Conservation (phyloP, 2,797 vertebrate genomes). For the Limnodromus scolopaceus region DNA sequence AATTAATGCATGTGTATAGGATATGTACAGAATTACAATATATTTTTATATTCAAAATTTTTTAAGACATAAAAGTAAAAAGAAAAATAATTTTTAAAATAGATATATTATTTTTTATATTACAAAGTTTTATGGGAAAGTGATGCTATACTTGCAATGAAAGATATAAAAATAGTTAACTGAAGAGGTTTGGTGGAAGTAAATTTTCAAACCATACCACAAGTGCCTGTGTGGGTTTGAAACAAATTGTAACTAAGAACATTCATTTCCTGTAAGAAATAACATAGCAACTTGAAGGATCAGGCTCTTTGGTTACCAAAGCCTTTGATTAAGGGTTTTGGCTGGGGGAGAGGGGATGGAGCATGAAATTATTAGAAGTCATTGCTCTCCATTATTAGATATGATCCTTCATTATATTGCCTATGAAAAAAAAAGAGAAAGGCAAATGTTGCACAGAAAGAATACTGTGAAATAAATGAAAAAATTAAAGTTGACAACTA, state of each 20-base stretch:
- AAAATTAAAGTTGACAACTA: neutral
- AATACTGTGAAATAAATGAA: neutral
- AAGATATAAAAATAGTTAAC: neutral
- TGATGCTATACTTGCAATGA: neutral
- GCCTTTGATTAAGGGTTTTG: neutral
- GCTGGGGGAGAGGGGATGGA: fast-evolving
- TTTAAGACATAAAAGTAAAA: neutral
- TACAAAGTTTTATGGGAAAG: neutral
- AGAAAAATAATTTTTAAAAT: neutral
- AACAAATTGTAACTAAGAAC: neutral
- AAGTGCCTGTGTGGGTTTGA: neutral
- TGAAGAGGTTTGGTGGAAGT: neutral
- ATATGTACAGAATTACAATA: neutral
- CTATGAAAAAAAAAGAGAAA: neutral
- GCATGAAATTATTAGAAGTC: neutral
- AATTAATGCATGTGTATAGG: neutral
- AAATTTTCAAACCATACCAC: neutral
- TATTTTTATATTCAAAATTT: neutral
- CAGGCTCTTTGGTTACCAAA: neutral
- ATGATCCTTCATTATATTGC: neutral
- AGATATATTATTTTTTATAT: neutral
- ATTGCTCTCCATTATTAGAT: neutral
- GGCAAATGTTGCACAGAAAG: neutral
- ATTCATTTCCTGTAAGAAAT: neutral
- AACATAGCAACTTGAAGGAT: neutral